Evolutionary conservation across 2,797 vertebrate genomes (phyloP).

Genomic region (Sebastes steindachneri): DNA sequence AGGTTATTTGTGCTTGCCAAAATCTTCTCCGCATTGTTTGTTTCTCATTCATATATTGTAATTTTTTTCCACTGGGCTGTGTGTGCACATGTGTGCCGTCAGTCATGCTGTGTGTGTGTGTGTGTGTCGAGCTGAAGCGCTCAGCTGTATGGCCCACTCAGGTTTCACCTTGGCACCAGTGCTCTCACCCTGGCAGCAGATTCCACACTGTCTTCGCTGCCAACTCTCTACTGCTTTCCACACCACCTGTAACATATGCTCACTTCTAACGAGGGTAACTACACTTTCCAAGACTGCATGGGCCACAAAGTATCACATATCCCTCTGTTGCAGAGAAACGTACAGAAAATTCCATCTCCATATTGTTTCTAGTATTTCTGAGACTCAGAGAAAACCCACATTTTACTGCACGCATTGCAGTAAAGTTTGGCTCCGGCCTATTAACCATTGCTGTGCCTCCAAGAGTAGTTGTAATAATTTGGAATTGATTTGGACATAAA

Average conservation of each 20-base stretch:
- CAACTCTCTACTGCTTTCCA: conserved; percentile 74
- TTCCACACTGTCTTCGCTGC: conserved; percentile 58
- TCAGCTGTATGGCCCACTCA: conserved; percentile 69
- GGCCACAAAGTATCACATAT: conserved; percentile 65
- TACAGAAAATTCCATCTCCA: conserved; percentile 46
- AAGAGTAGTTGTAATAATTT: conserved; percentile 8
- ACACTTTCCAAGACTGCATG: conserved; percentile 61
- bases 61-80: conserved; percentile 20
- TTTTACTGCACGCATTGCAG: conserved; percentile 32
- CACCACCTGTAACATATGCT: conserved; percentile 83
- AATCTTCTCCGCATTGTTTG: conserved; percentile 35
- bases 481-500: not conserved
- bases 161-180: conserved; percentile 76
- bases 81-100: conserved; percentile 40
- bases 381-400: conserved; percentile 9
- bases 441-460: conserved; percentile 17
- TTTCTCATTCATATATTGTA: conserved; percentile 51
- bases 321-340: conserved; percentile 34
- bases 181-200: conserved; percentile 72
- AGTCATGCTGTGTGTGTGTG: conserved; percentile 36
- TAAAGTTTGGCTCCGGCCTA: conserved; percentile 23
- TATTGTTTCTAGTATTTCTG: conserved; percentile 36
- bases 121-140: conserved; percentile 45
- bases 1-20: conserved; percentile 24
- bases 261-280: conserved; percentile 66